Percentiles rank a stretch among this genome's conserved stretches.
Evolutionary conservation across 1,140 invertebrate species (phyloP).

Genomic region (Cryptotermes secundus): DNA sequence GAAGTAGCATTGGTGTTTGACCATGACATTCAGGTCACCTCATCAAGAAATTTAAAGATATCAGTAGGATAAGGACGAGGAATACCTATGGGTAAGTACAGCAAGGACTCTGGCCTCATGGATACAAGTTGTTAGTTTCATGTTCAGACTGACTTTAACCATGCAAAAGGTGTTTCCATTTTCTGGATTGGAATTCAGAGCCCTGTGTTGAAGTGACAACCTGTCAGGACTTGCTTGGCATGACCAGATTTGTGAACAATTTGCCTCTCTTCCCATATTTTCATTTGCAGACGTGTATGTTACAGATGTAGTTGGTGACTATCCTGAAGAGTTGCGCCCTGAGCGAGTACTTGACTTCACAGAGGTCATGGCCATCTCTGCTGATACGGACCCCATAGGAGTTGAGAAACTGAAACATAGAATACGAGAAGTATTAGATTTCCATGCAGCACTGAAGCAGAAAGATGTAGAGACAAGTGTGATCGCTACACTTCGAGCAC

Average conservation of each 20-base stretch:
- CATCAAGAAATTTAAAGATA: too few relatives aligned
- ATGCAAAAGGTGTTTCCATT: neutral
- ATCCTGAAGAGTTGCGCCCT: conserved; percentile 29
- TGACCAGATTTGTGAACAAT: neutral
- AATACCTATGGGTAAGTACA: too few relatives aligned
- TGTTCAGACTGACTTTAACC: neutral
- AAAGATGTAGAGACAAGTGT: neutral
- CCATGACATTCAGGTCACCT: too few relatives aligned
- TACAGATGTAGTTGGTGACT: conserved; percentile 24
- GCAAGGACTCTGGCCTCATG: too few relatives aligned
- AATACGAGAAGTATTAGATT: conserved; percentile 25
- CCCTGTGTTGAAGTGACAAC: neutral
- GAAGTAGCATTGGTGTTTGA: too few relatives aligned
- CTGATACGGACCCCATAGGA: neutral
- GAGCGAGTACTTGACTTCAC: neutral
- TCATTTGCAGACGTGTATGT: neutral
- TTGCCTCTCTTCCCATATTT: neutral
- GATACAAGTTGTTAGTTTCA: too few relatives aligned
- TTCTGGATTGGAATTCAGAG: neutral
- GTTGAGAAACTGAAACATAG: conserved; percentile 24
- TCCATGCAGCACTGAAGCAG: neutral
- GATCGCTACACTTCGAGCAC: neutral
- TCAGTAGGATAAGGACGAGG: too few relatives aligned
- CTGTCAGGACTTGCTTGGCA: neutral
- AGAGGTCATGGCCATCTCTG: conserved; percentile 8